Conservation (phyloP, 2,797 vertebrate genomes). For the Megaceryle alcyon region DNA sequence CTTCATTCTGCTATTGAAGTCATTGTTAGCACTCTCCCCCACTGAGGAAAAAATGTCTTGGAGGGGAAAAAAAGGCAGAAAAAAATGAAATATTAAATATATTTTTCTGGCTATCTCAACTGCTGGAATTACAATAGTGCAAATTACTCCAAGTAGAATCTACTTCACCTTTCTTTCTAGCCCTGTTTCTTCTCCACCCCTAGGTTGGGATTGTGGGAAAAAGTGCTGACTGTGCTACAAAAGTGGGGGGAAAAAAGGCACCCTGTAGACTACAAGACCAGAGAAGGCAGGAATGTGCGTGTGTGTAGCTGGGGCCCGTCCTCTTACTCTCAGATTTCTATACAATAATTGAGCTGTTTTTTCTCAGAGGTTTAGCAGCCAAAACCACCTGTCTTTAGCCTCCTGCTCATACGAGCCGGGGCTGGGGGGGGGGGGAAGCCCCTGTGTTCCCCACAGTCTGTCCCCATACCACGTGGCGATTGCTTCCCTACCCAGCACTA, state of each 20-base stretch:
- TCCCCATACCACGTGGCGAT: accelerated
- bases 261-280: background rate
- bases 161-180: background rate
- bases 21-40: conserved; percentile 8
- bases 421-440: background rate
- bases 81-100: conserved; percentile 23
- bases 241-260: background rate
- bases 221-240: background rate
- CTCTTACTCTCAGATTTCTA: background rate
- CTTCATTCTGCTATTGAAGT: conserved; percentile 38
- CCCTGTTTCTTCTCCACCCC: background rate
- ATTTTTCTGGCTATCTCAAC: background rate
- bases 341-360: background rate
- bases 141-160: conserved; percentile 9
- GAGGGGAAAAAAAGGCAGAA: background rate
- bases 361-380: background rate
- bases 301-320: background rate
- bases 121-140: conserved; percentile 2
- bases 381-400: background rate
- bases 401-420: too few relatives aligned
- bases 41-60: background rate
- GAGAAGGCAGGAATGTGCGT: background rate
- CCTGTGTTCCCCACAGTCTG: background rate
- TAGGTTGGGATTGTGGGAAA: background rate
- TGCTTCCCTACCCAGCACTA: accelerated